A percentile compares a stretch with the other conserved stretches of the same genome.
These are phyloP conservation scores for Tridacna gigas DNA, from an alignment of 2,888 invertebrate genomes.

Conservation along the genomic window DNA sequence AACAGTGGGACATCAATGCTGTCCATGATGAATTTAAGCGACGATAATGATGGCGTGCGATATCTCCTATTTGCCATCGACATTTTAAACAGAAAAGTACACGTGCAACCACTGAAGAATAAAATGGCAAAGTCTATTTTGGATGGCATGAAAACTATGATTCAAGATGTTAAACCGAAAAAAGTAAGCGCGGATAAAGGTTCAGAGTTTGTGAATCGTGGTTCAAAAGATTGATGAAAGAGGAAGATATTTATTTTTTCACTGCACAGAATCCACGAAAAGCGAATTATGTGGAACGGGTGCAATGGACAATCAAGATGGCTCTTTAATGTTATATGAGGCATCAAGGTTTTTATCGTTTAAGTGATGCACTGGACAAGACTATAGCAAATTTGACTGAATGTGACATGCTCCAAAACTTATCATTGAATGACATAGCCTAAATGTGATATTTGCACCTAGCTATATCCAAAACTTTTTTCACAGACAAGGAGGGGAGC, in stretches of 20 bases:
- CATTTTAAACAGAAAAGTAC: conserved; percentile 45
- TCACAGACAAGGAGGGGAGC: no score
- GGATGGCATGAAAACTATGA: conserved; percentile 31
- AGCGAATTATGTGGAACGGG: conserved; percentile 32
- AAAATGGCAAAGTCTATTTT: conserved; percentile 34
- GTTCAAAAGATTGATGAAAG: conserved; percentile 24
- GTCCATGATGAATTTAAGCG: conserved; percentile 34
- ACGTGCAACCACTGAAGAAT: conserved; percentile 46
- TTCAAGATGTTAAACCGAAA: conserved; percentile 25
- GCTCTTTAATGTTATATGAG: no score
- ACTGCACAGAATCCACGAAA: conserved; percentile 31
- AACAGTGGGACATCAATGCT: conserved; percentile 50
- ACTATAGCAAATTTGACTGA: conserved; percentile 14
- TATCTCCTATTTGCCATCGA: no score
- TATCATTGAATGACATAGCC: no score
- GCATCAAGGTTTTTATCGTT: conserved; percentile 17
- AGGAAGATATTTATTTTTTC: conserved; percentile 32
- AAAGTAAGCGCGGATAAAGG: conserved; percentile 34
- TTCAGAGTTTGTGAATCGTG: conserved; percentile 34
- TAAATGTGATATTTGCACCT: no score
- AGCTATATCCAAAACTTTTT: no score
- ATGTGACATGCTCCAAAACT: no score
- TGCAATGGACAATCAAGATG: no score
- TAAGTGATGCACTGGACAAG: not conserved
- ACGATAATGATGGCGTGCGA: conserved; percentile 51